Evolutionary conservation across 2,888 invertebrate species (phyloP).

Genomic region (Leucozona laternaria): DNA sequence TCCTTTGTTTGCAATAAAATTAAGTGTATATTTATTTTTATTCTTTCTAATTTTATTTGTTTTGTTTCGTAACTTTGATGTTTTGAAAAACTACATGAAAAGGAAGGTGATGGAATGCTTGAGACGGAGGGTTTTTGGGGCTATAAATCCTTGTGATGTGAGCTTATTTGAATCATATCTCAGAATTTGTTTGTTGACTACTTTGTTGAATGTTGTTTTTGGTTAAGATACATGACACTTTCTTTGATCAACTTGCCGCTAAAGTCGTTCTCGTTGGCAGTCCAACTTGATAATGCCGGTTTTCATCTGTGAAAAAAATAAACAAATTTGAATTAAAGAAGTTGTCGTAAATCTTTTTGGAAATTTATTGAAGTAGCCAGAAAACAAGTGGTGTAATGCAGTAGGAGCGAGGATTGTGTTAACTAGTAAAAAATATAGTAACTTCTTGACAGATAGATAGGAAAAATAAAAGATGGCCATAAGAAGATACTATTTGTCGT

Average conservation of each 20-base stretch:
- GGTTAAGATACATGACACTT: constrained; percentile 35
- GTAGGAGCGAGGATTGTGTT: constrained; percentile 9
- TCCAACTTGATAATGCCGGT: constrained; percentile 36
- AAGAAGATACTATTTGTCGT: constrained; percentile 32
- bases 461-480: constrained; percentile 9
- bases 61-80: constrained; percentile 6
- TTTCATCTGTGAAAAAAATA: constrained; percentile 56
- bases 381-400: constrained; percentile 37
- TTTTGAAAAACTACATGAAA: constrained; percentile 40
- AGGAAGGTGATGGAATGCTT: constrained; percentile 18
- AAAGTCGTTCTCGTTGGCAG: not conserved
- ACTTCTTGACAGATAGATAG: constrained; percentile 28
- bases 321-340: constrained; percentile 39
- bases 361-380: constrained; percentile 24
- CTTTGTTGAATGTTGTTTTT: constrained; percentile 37
- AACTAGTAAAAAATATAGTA: constrained; percentile 16
- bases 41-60: constrained; percentile 18
- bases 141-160: constrained; percentile 49
- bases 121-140: constrained; percentile 15
- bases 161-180: constrained; percentile 51
- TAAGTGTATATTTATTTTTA: constrained; percentile 30
- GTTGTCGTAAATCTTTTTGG: constrained; percentile 60
- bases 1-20: constrained; percentile 44
- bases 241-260: constrained; percentile 39
- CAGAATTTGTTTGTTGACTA: constrained; percentile 10